phyloP scores from a whole-genome alignment of 2,888 invertebrate species.

The Onchidella celtica region DNA sequence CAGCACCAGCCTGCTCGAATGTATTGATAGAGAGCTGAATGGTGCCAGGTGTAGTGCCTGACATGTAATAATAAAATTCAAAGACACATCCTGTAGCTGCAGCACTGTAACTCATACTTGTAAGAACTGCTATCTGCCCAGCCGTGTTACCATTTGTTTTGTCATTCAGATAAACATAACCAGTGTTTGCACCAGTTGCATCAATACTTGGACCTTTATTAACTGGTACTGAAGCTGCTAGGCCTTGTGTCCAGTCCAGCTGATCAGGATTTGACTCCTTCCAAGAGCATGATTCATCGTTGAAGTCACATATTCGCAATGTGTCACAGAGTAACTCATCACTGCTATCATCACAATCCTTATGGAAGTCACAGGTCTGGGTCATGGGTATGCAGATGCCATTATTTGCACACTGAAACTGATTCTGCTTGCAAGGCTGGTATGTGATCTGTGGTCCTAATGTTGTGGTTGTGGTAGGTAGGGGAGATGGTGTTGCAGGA shows the following conservation, averaged over 20 bases:
- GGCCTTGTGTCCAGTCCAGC: constrained; percentile 70
- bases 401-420: constrained; percentile 54
- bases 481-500: constrained; percentile 53
- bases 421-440: constrained; percentile 25
- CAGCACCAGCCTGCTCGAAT: too few species aligned
- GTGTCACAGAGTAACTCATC: constrained; percentile 64
- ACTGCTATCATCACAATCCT: constrained; percentile 57
- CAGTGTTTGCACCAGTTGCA: constrained; percentile 63
- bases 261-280: constrained; percentile 60
- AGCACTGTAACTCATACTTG: constrained; percentile 62
- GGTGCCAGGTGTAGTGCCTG: constrained; percentile 60
- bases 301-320: constrained; percentile 67
- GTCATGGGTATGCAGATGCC: constrained; percentile 61
- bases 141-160: constrained; percentile 55
- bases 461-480: constrained; percentile 48
- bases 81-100: constrained; percentile 68
- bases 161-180: constrained; percentile 71
- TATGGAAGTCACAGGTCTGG: constrained; percentile 60
- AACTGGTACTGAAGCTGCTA: neutral
- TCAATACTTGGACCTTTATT: constrained; percentile 60
- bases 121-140: constrained; percentile 60
- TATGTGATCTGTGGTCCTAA: constrained; percentile 49
- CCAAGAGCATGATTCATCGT: constrained; percentile 72
- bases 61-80: constrained; percentile 69
- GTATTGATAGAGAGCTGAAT: constrained; percentile 55